Evolutionary conservation across 1,140 invertebrate species (phyloP), one percentile per base, ranked within the genome.

Genomic region (Sarcophaga bullata): DNA sequence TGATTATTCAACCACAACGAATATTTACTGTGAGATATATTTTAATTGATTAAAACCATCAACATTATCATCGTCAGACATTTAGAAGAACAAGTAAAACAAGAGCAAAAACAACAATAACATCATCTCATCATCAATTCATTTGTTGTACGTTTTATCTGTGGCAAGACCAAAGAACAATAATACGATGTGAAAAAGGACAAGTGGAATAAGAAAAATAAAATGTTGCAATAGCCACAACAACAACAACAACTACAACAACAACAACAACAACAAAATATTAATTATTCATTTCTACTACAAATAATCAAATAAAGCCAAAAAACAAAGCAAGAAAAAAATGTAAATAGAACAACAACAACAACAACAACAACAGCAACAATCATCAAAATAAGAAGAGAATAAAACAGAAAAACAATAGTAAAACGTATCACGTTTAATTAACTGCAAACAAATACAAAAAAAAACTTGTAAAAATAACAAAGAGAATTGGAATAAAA

Each of bases 361-460:
- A 58, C 1, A 58, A n/a, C 25, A 37, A 2, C 4, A 2, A 37
- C 25, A 37, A 37, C n/a, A n/a, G n/a, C 25, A 37, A 37, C 25
- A 37, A 37, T 37, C 25, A 37, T 37, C 25, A 37, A 37, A n/a
- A n/a, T n/a, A n/a, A 37, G 1, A 37, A 37, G 25, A 37, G 25
- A 37, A 37, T 37, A 37, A 37, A 37, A 37, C 54, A 58, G 6
- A 58, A 58, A 58, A 58, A 58, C 15, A 58, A 58, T n/a, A n/a
- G 13, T 7, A 58, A 58, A 13, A 78, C 17, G 75, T 78, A 78
- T 50, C 50, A 78, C 75, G 17, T 78, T 78, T 78, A 78, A 78
- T 78, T 78, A 78, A 78, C 75, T 78, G 75, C 50, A 78, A 78
- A 68, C 62, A 68, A 68, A 78, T 78, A 78, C 75, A 78, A 78